Evolutionary conservation across 1,140 invertebrate genomes (phyloP).

Genomic region (roundworm (Caenorhabditis elegans)): WBcel235 BX284606.5:4966001-4966500

Average conservation of each 20-base stretch:
- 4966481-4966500: too few relatives aligned
- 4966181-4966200: conserved; percentile 55
- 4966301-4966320: conserved; percentile 54
- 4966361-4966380: not conserved
- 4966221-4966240: conserved; percentile 58
- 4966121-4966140: too few relatives aligned
- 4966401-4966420: too few relatives aligned
- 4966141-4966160: conserved; percentile 51
- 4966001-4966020: conserved; percentile 53
- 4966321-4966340: conserved; percentile 62
- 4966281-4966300: conserved; percentile 52
- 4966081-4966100: conserved; percentile 55
- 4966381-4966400: conserved; percentile 27
- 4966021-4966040: conserved; percentile 65
- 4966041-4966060: conserved; percentile 61
- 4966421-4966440: too few relatives aligned
- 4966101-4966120: not conserved
- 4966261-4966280: not conserved
- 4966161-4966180: conserved; percentile 58
- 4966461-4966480: too few relatives aligned
- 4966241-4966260: not conserved
- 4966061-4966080: conserved; percentile 60
- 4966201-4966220: conserved; percentile 65
- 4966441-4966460: too few relatives aligned
- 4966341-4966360: conserved; percentile 60